Conservation (phyloP, 2,797 vertebrate genomes). For the Melanitta fusca region DNA sequence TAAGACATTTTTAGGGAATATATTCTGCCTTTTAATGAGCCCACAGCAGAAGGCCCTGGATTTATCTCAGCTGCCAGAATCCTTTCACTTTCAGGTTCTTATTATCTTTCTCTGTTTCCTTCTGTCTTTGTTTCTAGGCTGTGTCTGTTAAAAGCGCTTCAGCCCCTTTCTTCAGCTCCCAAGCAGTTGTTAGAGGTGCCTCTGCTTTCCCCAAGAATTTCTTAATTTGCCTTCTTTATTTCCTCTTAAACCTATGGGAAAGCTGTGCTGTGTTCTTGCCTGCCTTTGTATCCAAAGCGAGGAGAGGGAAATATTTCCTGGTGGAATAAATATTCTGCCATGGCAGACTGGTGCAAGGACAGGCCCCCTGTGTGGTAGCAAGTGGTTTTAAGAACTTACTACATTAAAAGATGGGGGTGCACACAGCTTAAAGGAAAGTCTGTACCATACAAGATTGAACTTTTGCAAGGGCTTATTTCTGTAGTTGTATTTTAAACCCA, state of each 20-base stretch:
- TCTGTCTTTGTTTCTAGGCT: background rate
- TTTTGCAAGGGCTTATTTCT: slow-evolving; percentile 39
- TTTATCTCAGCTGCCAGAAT: slow-evolving; percentile 45
- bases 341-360: background rate
- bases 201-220: background rate
- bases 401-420: background rate
- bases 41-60: background rate
- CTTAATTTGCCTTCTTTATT: background rate
- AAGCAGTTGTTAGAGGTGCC: background rate
- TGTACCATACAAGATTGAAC: background rate
- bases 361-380: background rate
- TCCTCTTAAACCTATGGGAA: background rate
- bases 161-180: background rate
- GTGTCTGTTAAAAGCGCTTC: background rate
- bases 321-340: background rate
- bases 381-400: background rate
- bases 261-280: background rate
- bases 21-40: slow-evolving; percentile 45
- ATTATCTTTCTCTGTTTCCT: background rate
- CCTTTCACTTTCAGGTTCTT: slow-evolving; percentile 15
- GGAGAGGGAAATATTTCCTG: background rate
- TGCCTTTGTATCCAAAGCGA: background rate
- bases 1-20: slow-evolving; percentile 43
- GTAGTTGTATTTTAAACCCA: background rate
- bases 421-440: background rate